Base-by-base conservation (phyloP, 2,888 invertebrate species). In the Drepana falcataria region DNA sequence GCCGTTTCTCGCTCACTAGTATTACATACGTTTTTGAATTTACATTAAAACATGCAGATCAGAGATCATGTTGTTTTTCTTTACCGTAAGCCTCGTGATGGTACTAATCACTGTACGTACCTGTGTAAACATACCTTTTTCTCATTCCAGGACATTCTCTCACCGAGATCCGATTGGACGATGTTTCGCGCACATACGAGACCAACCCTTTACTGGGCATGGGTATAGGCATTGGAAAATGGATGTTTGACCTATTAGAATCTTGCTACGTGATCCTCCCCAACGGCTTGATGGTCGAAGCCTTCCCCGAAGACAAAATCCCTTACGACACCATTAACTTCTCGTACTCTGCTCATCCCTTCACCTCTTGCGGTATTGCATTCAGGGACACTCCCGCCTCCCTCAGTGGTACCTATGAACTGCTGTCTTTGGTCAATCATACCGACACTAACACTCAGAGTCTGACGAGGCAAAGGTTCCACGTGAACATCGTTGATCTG, bases 241-340 rank as follows among this genome's bases (percentile, higher is more conserved):
- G 40, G 1, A 68, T 67, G 6, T 56, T 67, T 3, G 82, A 82
- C 56, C 69, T 59, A 0, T 64, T 80, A 0, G 59, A 64, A 4
- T 63, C 71, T 0, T 84, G 84, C 60, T 66, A 77, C 49, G 59
- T 81, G 2, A 66, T 71, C 7, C 71, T 74, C 47, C 81, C 83
- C 0, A 71, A 72, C 47, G 77, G 79, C 0, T 51, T 58, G 0
- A 63, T 63, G 35, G 71, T 73, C 34, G 77, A 82, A 57, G 75
- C 66, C 0, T 81, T 55, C 53, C 81, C 83, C 0, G 68, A 53
- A 34, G 62, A 68, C 53, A 68, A 64, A 2, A 57, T 79, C 0
- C 59, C 69, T 0, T 41, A 62, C 0, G 54, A 61, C 6, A 49
- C 54, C 0, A 64, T 71, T 21, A 54, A 66, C 0, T 64, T 57